These are phyloP conservation scores for Drosophila elegans DNA, from an alignment of 1,140 invertebrate species.

Conservation along the genomic window DNA sequence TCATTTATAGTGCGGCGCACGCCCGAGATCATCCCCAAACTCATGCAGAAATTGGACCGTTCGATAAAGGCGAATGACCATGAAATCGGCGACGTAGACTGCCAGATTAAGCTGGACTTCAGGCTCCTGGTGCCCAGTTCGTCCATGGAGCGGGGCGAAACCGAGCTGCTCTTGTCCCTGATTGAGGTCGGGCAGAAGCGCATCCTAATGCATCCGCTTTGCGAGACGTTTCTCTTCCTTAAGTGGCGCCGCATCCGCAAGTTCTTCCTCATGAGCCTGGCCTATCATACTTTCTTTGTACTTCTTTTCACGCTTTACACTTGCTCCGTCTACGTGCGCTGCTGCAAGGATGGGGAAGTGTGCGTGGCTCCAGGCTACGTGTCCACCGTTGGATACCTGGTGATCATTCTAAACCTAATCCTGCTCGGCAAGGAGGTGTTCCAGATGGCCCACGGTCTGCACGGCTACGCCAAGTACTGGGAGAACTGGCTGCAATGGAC, in stretches of 20 bases:
- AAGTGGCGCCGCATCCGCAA: conserved; percentile 94
- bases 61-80: conserved; percentile 92
- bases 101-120: conserved; percentile 92
- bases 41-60: conserved; percentile 90
- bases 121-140: conserved; percentile 88
- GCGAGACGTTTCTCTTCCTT: conserved; percentile 91
- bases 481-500: conserved; percentile 94
- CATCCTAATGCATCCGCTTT: conserved; percentile 91
- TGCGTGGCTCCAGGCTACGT: conserved; percentile 86
- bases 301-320: conserved; percentile 89
- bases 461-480: conserved; percentile 90
- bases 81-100: conserved; percentile 93
- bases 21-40: conserved; percentile 90
- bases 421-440: conserved; percentile 91
- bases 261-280: conserved; percentile 92
- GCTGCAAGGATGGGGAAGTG: conserved; percentile 72
- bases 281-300: conserved; percentile 92
- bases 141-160: conserved; percentile 87
- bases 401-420: conserved; percentile 87
- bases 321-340: conserved; percentile 86
- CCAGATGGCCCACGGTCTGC: conserved; percentile 88
- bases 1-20: conserved; percentile 92
- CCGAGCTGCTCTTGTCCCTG: conserved; percentile 90
- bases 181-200: conserved; percentile 91
- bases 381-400: conserved; percentile 86